Evolutionary conservation across 1,140 invertebrate species (phyloP), one percentile per base, ranked within the genome.

Genomic region (Dinoponera quadriceps): DNA sequence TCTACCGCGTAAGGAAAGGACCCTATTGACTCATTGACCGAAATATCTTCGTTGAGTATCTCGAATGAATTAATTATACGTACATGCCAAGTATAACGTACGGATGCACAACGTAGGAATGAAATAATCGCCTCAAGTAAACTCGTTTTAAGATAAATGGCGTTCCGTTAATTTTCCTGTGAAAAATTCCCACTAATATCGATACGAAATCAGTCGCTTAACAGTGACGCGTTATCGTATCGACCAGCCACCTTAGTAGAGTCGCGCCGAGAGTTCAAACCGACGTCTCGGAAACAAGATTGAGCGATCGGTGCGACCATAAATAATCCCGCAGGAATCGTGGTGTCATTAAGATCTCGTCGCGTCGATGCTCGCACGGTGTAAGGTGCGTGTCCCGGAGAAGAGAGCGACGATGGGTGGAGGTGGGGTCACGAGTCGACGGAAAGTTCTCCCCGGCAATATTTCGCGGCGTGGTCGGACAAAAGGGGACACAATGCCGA

Each of bases 401-500:
- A 83, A 66, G 48, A 73, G 38, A 25, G 16, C 62, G 48, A 83
- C 65, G 71, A 89, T 59, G 65, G 54, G 72, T 49, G 65, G 75
- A 85, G 72, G 75, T 85, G 85, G 80, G 86, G 91, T 88, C 75
- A 82, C 69, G 85, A 86, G 87, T 84, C 72, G 85, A 78, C 91
- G 81, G 89, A 91, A 91, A 90, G 87, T 91, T 88, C 84, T 87
- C 86, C 84, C 69, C 73, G 82, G 85, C 89, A 91, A 92, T 92
- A 92, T 92, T 91, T 91, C 88, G 90, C 90, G 81, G 89, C 86
- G 84, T 83, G 88, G 86, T 85, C 87, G 91, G 88, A 93, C 88
- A 92, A 92, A 92, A 92, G 92, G 88, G 89, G 90, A 93, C 91
- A 93, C 91, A 93, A 93, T 93, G 91, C 90, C 83, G 88, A 84